These are phyloP conservation scores for Notarius lentiginosus DNA, from an alignment of 2,113 vertebrate genomes.

Conservation along the genomic window DNA sequence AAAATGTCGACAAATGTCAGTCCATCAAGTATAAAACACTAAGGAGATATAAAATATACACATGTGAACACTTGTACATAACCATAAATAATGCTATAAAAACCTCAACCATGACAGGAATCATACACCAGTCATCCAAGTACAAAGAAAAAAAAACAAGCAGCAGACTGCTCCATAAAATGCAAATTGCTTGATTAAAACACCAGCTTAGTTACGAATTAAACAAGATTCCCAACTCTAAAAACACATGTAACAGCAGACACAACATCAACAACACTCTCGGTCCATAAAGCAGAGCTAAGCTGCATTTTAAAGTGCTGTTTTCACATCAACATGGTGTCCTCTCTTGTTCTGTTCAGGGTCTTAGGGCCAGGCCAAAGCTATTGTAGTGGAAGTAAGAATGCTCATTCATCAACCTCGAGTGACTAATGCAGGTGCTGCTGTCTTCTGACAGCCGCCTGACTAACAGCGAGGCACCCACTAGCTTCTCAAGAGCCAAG, in stretches of 20 bases:
- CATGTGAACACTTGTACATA: neutral
- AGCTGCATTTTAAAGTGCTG: neutral
- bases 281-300: neutral
- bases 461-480: conserved; percentile 21
- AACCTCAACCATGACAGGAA: neutral
- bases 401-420: conserved; percentile 40
- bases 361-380: conserved; percentile 15
- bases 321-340: neutral
- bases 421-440: conserved; percentile 34
- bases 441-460: conserved; percentile 28
- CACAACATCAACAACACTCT: neutral
- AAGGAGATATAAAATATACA: neutral
- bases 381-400: conserved; percentile 17
- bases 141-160: neutral
- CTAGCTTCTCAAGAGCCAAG: conserved; percentile 2
- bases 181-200: neutral
- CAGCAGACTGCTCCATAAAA: neutral
- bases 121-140: neutral
- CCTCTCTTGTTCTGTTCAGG: neutral
- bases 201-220: neutral
- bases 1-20: neutral
- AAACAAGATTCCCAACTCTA: neutral
- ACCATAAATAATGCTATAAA: neutral
- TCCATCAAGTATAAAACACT: neutral
- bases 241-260: conserved; percentile 2